Percentiles rank a stretch among this genome's conserved stretches.
Evolutionary conservation across 2,113 vertebrate genomes (phyloP).

Genomic region (Okapia johnstoni): DNA sequence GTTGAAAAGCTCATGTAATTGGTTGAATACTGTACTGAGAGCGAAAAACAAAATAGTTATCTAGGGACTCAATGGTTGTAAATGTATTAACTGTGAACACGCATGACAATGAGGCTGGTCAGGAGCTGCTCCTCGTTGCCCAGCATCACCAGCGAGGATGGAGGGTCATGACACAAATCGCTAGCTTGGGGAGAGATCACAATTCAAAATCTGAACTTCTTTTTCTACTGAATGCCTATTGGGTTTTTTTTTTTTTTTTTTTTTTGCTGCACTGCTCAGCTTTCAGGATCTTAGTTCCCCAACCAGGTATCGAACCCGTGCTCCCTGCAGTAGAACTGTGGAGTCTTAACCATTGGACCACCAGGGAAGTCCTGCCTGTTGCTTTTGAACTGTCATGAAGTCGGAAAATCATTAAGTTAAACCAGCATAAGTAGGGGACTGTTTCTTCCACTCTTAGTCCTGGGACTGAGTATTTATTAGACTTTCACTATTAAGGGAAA

Average conservation of each 20-base stretch:
- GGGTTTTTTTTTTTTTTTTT: neutral
- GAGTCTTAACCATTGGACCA: neutral
- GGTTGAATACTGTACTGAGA: neutral
- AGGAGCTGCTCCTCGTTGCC: neutral
- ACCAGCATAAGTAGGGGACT: neutral
- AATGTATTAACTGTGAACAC: too few species aligned
- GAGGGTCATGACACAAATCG: accelerated
- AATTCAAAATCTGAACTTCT: neutral
- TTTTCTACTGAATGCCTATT: neutral
- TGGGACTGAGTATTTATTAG: neutral
- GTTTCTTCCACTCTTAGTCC: neutral
- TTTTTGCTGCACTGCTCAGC: neutral
- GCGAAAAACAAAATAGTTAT: neutral
- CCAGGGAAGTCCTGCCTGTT: neutral
- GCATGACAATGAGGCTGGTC: neutral
- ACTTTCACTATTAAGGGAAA: neutral
- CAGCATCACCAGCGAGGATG: neutral
- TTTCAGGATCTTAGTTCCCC: neutral
- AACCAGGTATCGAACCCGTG: accelerated
- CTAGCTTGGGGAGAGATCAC: neutral
- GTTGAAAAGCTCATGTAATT: neutral
- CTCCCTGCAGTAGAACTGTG: neutral
- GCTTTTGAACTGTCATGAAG: neutral
- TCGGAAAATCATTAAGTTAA: neutral
- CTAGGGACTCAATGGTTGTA: neutral